phyloP scores from a whole-genome alignment of 2,797 vertebrate species.

The Dipus sagitta region DNA sequence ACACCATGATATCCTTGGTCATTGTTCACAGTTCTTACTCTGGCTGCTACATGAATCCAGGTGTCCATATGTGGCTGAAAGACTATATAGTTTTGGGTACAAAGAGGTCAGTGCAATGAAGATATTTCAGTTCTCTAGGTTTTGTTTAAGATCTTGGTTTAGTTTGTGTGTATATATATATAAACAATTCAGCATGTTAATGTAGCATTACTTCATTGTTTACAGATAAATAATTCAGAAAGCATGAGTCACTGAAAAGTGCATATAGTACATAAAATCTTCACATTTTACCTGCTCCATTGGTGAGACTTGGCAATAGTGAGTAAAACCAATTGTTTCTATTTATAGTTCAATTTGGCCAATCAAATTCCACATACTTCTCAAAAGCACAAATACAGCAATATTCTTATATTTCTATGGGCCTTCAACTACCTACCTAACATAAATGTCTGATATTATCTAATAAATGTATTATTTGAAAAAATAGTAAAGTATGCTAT shows the following conservation, averaged over 20 bases:
- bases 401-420: conserved; percentile 28
- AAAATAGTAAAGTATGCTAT: neutral
- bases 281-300: neutral
- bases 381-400: neutral
- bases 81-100: neutral
- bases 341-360: neutral
- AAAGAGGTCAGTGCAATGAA: neutral
- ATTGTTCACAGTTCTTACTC: neutral
- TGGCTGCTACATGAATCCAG: conserved; percentile 22
- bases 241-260: neutral
- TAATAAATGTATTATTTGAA: conserved; percentile 28
- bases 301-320: neutral
- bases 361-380: neutral
- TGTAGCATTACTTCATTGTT: neutral
- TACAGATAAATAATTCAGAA: neutral
- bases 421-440: neutral
- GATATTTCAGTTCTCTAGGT: neutral
- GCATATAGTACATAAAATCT: neutral
- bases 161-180: neutral
- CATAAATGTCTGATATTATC: neutral
- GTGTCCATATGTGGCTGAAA: neutral
- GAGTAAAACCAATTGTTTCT: conserved; percentile 23
- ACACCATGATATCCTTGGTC: neutral
- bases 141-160: neutral
- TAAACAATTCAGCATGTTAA: neutral